Conservation (phyloP, 2,797 vertebrate genomes). For the Sebastes ruberrimus region DNA sequence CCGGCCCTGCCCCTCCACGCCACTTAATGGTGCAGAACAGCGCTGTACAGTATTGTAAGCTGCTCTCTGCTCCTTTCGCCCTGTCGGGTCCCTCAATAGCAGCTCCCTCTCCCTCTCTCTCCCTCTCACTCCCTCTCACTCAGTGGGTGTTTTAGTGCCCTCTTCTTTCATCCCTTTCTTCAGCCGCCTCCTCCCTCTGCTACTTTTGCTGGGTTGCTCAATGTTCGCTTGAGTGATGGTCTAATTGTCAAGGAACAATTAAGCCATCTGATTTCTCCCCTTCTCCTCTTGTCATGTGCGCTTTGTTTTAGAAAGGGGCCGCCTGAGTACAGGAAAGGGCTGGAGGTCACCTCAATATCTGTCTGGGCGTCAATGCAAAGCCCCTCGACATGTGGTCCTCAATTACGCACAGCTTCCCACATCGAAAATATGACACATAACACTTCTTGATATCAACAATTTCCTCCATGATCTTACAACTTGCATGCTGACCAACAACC, state of each 20-base stretch:
- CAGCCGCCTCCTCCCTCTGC: conserved; percentile 71
- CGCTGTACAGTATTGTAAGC: conserved; percentile 89
- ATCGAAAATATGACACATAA: conserved; percentile 6
- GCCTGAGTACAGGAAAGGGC: conserved; percentile 66
- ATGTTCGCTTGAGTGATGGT: conserved; percentile 84
- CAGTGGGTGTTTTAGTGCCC: conserved; percentile 86
- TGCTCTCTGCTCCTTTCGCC: conserved; percentile 80
- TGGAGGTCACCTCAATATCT: conserved; percentile 75
- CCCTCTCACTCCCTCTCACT: conserved; percentile 74
- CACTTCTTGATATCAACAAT: not conserved
- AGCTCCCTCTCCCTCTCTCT: conserved; percentile 70
- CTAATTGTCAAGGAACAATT: conserved; percentile 83
- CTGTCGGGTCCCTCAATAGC: conserved; percentile 76
- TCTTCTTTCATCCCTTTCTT: conserved; percentile 83
- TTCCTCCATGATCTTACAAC: not conserved
- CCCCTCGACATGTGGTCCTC: conserved; percentile 23
- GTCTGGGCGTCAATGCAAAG: conserved; percentile 62
- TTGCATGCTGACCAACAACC: not conserved
- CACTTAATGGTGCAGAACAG: conserved; percentile 85
- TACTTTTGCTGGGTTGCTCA: conserved; percentile 77
- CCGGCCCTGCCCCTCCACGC: conserved; percentile 72
- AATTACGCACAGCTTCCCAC: conserved; percentile 16
- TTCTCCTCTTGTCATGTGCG: conserved; percentile 67
- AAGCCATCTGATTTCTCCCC: conserved; percentile 84
- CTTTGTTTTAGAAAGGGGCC: conserved; percentile 76